Base-by-base conservation (phyloP, 2,797 vertebrate genomes). In the Arctocebus calabarensis region DNA sequence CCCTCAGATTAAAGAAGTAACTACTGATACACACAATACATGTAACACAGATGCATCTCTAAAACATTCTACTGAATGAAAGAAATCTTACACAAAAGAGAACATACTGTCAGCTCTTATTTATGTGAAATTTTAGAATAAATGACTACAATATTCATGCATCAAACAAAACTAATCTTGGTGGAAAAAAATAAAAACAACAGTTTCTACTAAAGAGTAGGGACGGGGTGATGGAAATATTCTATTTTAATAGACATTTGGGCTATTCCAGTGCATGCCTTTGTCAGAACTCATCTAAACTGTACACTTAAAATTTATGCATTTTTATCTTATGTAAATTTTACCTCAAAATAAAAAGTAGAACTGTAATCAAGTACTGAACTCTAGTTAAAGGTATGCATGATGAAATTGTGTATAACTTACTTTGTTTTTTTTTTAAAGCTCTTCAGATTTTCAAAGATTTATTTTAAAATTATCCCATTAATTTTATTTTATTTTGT, bases 271-370 rank as follows among this genome's bases (percentile, higher is more conserved):
- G n/a, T 86, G 6, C 59, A 52, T 94, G 5, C 52, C 61, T 95
- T 84, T 84, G 22, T 90, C 59, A 95, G 57, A 96, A 81, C 11
- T 81, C 75, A 82, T 25, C 43, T 95, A 57, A 95, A 90, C 16
- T 89, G n/a, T 83, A 74, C 0, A 34, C 34, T 83, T 95, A 90
- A 82, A 19, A 89, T 77, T 61, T 91, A 43, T 81, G 1, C 20
- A 93, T 96, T 94, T 94, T 95, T 37, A 62, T 62, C 19, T 4
- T 62, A 40, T 92, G 16, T 86, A 75, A 64, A 85, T 86, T 62
- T 89, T 88, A 68, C 59, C 25, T 79, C 52, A 70, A 59, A 85
- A 94, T 89, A 90, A 92, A 88, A 95, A 84, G 29, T 78, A 83
- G 61, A 94, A 78, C 55, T 70, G 2, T 84, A 74, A 88, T 43